Evolutionary conservation across 2,888 invertebrate species (phyloP).

Genomic region (Penaeus monodon): DNA sequence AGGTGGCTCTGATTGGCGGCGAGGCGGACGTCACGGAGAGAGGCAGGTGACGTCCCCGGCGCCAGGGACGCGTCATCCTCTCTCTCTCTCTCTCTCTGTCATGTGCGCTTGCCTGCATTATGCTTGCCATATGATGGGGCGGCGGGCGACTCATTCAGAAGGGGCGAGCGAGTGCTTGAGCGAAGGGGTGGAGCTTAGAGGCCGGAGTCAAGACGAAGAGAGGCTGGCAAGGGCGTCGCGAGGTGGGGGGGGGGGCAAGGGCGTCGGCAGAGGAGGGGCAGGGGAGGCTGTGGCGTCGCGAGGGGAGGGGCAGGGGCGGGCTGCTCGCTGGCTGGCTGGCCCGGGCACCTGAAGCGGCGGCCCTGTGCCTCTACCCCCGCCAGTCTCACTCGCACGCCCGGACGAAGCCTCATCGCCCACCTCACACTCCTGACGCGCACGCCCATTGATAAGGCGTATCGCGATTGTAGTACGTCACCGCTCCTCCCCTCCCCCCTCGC

Average conservation of each 20-base stretch:
- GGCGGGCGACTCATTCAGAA: not conserved
- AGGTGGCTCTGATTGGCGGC: no score
- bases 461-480: not conserved
- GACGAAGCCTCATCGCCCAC: not conserved
- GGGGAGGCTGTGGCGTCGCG: not conserved
- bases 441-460: not conserved
- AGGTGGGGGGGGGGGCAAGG: not conserved
- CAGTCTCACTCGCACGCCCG: slow-evolving; percentile 14
- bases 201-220: not conserved
- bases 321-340: slow-evolving; percentile 7
- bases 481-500: not conserved
- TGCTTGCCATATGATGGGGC: no score
- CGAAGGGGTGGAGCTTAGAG: not conserved
- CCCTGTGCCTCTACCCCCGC: not conserved
- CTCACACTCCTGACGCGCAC: slow-evolving; percentile 16
- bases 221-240: not conserved
- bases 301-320: slow-evolving; percentile 5
- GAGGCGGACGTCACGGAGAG: no score
- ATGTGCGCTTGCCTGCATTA: no score
- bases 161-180: slow-evolving; percentile 1
- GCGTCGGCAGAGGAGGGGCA: not conserved
- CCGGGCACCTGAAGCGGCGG: slow-evolving; percentile 5
- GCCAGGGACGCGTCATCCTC: no score
- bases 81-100: no score
- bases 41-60: no score